Percentiles rank a stretch among this genome's conserved stretches.
phyloP scores from a whole-genome alignment of 2,113 vertebrate species.

The Pedionomus torquatus region DNA sequence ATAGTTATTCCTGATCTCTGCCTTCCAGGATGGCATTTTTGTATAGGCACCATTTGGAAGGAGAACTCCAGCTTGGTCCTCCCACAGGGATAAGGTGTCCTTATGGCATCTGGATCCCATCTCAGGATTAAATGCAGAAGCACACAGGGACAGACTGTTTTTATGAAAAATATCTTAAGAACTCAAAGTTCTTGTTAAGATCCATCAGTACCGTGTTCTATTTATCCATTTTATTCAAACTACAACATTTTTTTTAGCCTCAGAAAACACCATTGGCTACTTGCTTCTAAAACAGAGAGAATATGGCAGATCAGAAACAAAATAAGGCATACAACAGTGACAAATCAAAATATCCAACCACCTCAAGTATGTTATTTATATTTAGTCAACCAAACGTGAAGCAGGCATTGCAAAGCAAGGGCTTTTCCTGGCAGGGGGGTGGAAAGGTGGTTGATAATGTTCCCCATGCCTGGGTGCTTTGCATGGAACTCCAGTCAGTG shows the following conservation, averaged over 20 bases:
- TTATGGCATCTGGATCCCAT: background rate
- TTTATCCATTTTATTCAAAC: background rate
- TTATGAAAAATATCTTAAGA: background rate
- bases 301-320: background rate
- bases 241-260: background rate
- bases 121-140: background rate
- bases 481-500: background rate
- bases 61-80: background rate
- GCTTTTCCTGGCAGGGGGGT: background rate
- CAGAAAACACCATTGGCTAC: background rate
- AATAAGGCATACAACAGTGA: background rate
- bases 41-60: background rate
- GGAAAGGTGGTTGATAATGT: slow-evolving; percentile 23
- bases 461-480: background rate
- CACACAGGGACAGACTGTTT: background rate
- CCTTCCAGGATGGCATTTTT: background rate
- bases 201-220: background rate
- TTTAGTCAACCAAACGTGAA: slow-evolving; percentile 22
- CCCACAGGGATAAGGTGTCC: background rate
- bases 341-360: slow-evolving; percentile 14
- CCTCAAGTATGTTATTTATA: background rate
- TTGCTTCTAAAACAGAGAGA: background rate
- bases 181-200: background rate
- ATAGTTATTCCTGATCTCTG: background rate
- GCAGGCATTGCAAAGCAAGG: background rate